phyloP scores from a whole-genome alignment of 1,140 invertebrate species.

The Ooceraea biroi region DNA sequence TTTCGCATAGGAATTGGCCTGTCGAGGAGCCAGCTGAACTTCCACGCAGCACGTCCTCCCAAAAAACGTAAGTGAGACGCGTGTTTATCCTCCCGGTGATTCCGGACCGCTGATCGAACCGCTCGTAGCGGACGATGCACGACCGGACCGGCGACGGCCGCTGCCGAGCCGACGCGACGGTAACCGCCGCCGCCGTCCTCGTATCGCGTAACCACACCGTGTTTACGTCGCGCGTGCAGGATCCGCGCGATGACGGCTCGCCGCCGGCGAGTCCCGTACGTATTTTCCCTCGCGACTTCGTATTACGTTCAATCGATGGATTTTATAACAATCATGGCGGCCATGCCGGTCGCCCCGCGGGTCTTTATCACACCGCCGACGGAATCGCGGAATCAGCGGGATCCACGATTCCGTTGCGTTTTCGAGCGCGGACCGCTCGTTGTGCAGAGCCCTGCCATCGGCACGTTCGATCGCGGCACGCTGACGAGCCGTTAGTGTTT shows the following conservation, averaged over 20 bases:
- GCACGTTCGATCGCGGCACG: neutral
- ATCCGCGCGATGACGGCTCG: neutral
- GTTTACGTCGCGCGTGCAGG: neutral
- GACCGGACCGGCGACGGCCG: conserved; percentile 58
- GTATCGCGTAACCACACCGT: neutral
- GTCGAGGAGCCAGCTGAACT: conserved; percentile 65
- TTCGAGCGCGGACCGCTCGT: neutral
- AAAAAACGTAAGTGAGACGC: conserved; percentile 75
- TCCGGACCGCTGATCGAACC: conserved; percentile 35
- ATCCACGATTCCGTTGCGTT: neutral
- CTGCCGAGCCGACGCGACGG: neutral
- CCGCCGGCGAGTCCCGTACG: neutral
- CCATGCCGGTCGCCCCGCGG: conserved; percentile 74
- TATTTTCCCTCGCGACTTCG: conserved; percentile 32
- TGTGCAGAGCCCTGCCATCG: too few relatives aligned
- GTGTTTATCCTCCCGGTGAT: conserved; percentile 55
- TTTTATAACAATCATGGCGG: conserved; percentile 82
- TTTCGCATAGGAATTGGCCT: conserved; percentile 86
- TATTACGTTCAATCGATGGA: conserved; percentile 78
- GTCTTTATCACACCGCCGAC: conserved; percentile 39
- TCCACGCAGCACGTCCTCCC: conserved; percentile 66
- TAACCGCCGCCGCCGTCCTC: neutral
- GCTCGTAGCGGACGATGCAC: conserved; percentile 70
- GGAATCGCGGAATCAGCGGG: neutral
- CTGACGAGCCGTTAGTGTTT: neutral